Evolutionary conservation across 2,888 invertebrate species (phyloP).

Genomic region (Cosmopolites sordidus): DNA sequence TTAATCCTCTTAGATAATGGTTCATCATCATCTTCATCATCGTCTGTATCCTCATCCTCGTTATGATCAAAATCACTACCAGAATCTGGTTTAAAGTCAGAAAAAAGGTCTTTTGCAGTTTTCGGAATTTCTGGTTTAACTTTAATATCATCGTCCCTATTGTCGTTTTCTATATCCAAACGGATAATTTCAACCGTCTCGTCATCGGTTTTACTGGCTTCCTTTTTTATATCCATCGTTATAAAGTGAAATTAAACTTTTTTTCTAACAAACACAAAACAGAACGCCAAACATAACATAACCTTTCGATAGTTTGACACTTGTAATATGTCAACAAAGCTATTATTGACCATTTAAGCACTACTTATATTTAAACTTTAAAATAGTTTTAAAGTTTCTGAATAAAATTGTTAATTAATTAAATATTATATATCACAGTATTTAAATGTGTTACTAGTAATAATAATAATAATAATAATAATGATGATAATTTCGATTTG

Average conservation of each 20-base stretch:
- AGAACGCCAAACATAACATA: slow-evolving; percentile 17
- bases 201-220: slow-evolving; percentile 18
- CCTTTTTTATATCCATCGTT: slow-evolving; percentile 17
- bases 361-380: no score
- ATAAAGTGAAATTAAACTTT: slow-evolving; percentile 1
- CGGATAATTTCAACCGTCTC: slow-evolving; percentile 30
- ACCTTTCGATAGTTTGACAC: background rate
- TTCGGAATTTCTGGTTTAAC: slow-evolving; percentile 30
- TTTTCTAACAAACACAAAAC: slow-evolving; percentile 10
- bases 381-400: no score
- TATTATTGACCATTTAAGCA: no score
- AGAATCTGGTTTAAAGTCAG: slow-evolving; percentile 38
- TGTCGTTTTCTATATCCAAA: slow-evolving; percentile 27
- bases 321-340: no score
- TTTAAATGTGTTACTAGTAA: no score
- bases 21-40: slow-evolving; percentile 31
- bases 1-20: slow-evolving; percentile 35
- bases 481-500: no score
- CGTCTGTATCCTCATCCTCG: slow-evolving; percentile 28
- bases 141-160: slow-evolving; percentile 27
- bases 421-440: no score
- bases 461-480: no score
- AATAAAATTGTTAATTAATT: no score
- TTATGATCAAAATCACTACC: slow-evolving; percentile 33
- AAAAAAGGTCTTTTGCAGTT: slow-evolving; percentile 40